These are phyloP conservation scores for Aurelia sp. DNA, from an alignment of 30 jellyfish, hydroid and myxozoan species.

Conservation along the genomic window DNA sequence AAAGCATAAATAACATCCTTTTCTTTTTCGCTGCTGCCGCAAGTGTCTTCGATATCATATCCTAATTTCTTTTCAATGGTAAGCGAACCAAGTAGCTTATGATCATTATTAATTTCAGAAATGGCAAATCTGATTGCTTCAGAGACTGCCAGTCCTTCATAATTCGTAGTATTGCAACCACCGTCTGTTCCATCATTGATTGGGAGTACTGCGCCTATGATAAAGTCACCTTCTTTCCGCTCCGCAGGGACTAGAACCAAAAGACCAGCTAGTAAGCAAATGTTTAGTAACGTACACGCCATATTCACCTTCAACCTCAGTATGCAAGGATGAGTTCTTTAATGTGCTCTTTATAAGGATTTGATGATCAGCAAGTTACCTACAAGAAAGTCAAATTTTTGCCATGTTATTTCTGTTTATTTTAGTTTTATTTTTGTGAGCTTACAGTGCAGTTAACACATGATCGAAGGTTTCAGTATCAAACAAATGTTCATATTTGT, in stretches of 20 bases:
- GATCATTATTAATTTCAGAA: conserved; percentile 57
- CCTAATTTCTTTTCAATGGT: conserved; percentile 70
- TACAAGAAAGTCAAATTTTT: too few species aligned
- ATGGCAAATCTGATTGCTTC: conserved; percentile 80
- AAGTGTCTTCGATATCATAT: conserved; percentile 82
- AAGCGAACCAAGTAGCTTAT: conserved; percentile 50
- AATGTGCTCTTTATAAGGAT: too few species aligned
- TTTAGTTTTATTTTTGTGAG: too few species aligned
- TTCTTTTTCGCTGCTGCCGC: conserved; percentile 60
- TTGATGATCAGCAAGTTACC: too few species aligned
- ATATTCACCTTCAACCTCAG: too few species aligned
- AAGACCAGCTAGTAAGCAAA: not conserved
- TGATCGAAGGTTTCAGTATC: too few species aligned
- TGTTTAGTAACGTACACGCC: too few species aligned
- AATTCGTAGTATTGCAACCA: conserved; percentile 42
- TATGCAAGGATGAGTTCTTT: too few species aligned
- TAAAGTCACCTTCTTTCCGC: conserved; percentile 60
- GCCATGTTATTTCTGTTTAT: too few species aligned
- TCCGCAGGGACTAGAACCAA: not conserved
- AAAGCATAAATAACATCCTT: conserved; percentile 70
- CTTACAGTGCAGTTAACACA: too few species aligned
- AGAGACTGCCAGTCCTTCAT: conserved; percentile 71
- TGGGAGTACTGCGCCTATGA: conserved; percentile 81
- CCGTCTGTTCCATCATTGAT: conserved; percentile 10
- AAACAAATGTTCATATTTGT: too few species aligned